phyloP scores from a whole-genome alignment of 2,113 vertebrate genomes.

The Paralichthys olivaceus region DNA sequence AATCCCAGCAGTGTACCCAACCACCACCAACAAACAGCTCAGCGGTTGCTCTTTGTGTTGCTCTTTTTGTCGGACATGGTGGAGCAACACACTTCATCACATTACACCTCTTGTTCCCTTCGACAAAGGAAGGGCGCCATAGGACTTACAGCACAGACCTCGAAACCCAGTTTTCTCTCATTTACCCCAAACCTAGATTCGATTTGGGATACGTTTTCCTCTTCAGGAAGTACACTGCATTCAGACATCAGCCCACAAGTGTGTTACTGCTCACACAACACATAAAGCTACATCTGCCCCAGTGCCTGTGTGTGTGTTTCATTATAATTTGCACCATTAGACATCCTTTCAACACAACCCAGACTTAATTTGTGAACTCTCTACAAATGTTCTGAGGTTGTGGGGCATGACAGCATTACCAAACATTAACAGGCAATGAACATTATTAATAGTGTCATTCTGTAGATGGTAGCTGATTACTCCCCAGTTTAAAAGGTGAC shows the following conservation, averaged over 20 bases:
- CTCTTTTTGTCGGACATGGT: slow-evolving; percentile 50
- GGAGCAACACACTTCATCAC: not conserved
- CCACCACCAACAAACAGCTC: slow-evolving; percentile 7
- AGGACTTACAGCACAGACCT: slow-evolving; percentile 41
- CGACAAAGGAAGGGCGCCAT: slow-evolving; percentile 39
- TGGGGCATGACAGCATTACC: no score
- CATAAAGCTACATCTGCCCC: not conserved
- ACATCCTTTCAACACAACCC: not conserved
- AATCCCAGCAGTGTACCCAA: slow-evolving; percentile 58
- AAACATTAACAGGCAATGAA: no score
- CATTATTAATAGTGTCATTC: no score
- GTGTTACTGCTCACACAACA: not conserved
- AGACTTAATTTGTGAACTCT: not conserved
- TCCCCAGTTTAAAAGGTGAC: no score
- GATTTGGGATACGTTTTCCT: slow-evolving; percentile 14
- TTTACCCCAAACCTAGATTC: slow-evolving; percentile 46
- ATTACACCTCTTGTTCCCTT: slow-evolving; percentile 35
- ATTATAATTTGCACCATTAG: not conserved
- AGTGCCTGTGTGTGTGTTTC: not conserved
- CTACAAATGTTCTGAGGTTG: no score
- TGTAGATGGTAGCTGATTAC: no score
- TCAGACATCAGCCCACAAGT: not conserved
- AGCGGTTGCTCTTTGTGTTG: slow-evolving; percentile 55
- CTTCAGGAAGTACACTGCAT: not conserved
- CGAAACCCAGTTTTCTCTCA: slow-evolving; percentile 60